phyloP scores from a whole-genome alignment of 2,888 invertebrate genomes.

The Aquatica leii region DNA sequence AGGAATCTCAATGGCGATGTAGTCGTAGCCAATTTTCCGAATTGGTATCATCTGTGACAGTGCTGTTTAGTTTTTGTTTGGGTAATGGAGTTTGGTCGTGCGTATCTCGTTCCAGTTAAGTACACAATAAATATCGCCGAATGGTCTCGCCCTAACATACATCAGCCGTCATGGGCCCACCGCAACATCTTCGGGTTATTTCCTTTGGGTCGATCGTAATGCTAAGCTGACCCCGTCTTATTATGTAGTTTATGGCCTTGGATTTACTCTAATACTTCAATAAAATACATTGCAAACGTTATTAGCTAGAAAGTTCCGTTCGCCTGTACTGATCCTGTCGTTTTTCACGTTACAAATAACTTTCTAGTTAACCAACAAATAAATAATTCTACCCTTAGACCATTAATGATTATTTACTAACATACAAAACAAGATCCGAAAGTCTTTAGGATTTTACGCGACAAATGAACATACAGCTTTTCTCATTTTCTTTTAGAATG shows the following conservation, averaged over 20 bases:
- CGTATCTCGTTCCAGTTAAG: conserved; percentile 59
- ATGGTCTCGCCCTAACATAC: conserved; percentile 57
- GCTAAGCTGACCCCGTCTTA: conserved; percentile 38
- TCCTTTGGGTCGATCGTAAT: conserved; percentile 57
- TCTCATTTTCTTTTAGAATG: too few species aligned
- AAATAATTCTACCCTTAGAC: conserved; percentile 22
- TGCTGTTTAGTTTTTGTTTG: conserved; percentile 49
- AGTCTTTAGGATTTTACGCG: too few species aligned
- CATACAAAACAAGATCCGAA: neutral
- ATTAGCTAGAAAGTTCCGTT: conserved; percentile 30
- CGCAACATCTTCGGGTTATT: conserved; percentile 56
- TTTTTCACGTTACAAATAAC: conserved; percentile 26
- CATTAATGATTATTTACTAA: conserved; percentile 24
- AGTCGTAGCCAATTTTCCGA: conserved; percentile 38
- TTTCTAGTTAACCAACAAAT: conserved; percentile 21
- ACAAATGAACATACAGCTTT: too few species aligned
- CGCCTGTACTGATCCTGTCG: conserved; percentile 19
- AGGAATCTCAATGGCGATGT: conserved; percentile 27
- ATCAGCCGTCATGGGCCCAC: conserved; percentile 55
- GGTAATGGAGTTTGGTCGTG: conserved; percentile 50
- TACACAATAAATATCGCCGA: conserved; percentile 61
- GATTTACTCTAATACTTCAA: conserved; percentile 38
- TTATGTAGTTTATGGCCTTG: conserved; percentile 38
- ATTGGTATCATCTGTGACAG: conserved; percentile 42
- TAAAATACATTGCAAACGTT: conserved; percentile 35